These are phyloP conservation scores for Papilio elwesi DNA, from an alignment of 2,888 invertebrate species.

Conservation along the genomic window DNA sequence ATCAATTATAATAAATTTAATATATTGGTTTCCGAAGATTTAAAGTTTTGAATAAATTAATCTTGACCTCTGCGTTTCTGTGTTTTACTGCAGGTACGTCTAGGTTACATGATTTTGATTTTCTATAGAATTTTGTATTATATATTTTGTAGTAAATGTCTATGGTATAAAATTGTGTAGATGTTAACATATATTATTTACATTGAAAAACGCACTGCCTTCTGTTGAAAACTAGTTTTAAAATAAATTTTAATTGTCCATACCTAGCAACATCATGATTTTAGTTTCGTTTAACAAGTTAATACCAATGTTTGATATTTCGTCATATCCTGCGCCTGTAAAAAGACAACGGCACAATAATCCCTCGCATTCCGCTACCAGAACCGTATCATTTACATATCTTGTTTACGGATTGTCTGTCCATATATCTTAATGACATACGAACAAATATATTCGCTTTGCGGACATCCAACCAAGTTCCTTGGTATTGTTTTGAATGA, in stretches of 20 bases:
- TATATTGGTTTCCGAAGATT: not conserved
- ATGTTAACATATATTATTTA: no score
- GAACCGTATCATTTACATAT: constrained; percentile 71
- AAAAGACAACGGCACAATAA: constrained; percentile 55
- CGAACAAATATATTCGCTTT: constrained; percentile 70
- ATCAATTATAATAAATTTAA: constrained; percentile 29
- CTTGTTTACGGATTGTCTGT: constrained; percentile 72
- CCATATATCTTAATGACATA: constrained; percentile 71
- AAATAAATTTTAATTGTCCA: no score
- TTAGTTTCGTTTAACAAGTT: constrained; percentile 12
- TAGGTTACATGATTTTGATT: not conserved
- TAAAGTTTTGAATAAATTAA: not conserved
- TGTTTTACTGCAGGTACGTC: no score
- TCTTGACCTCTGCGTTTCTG: not conserved
- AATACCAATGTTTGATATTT: constrained; percentile 36
- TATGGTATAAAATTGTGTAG: no score
- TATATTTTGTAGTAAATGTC: no score
- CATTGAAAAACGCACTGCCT: no score
- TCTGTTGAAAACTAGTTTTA: no score
- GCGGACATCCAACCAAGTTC: constrained; percentile 57
- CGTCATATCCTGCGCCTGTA: constrained; percentile 40
- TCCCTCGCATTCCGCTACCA: constrained; percentile 51
- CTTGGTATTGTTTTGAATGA: constrained; percentile 62
- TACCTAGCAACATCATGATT: no score
- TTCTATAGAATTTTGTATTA: no score